phyloP scores from a whole-genome alignment of 2,113 vertebrate species.

The Oxygymnocypris stewartii region DNA sequence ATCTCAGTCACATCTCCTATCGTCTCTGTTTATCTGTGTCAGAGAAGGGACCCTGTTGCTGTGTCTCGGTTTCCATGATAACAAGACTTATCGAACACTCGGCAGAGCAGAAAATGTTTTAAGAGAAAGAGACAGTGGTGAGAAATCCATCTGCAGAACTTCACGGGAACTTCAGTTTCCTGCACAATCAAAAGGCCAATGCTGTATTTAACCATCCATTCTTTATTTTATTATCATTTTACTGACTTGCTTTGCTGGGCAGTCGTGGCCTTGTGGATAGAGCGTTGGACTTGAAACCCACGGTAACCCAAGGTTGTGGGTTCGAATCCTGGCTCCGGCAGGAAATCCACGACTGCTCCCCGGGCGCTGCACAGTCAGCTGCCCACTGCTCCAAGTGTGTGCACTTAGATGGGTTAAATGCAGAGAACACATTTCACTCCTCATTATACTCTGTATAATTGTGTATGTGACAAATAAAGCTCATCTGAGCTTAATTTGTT shows the following conservation, averaged over 20 bases:
- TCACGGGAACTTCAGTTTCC: neutral
- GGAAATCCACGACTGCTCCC: too few species aligned
- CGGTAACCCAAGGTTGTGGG: too few species aligned
- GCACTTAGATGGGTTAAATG: too few species aligned
- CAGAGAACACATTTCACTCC: too few species aligned
- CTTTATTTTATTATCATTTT: neutral
- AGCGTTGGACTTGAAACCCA: too few species aligned
- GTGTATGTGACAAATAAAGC: too few species aligned
- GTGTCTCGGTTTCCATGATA: conserved; percentile 27
- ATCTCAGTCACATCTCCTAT: neutral
- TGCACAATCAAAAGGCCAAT: neutral
- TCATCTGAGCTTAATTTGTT: too few species aligned
- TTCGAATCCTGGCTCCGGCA: too few species aligned
- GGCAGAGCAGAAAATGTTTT: conserved; percentile 16
- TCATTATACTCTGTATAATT: too few species aligned
- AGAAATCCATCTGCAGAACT: neutral
- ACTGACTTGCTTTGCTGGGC: neutral
- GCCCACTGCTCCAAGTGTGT: too few species aligned
- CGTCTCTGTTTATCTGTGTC: conserved; percentile 2
- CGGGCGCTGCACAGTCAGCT: too few species aligned
- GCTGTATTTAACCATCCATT: neutral
- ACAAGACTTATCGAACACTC: conserved; percentile 28
- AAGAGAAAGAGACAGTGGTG: neutral
- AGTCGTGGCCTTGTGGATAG: too few species aligned
- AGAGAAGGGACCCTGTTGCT: neutral